Evolutionary conservation across 2,888 invertebrate genomes (phyloP).

Genomic region (Clepsis dumicolana): DNA sequence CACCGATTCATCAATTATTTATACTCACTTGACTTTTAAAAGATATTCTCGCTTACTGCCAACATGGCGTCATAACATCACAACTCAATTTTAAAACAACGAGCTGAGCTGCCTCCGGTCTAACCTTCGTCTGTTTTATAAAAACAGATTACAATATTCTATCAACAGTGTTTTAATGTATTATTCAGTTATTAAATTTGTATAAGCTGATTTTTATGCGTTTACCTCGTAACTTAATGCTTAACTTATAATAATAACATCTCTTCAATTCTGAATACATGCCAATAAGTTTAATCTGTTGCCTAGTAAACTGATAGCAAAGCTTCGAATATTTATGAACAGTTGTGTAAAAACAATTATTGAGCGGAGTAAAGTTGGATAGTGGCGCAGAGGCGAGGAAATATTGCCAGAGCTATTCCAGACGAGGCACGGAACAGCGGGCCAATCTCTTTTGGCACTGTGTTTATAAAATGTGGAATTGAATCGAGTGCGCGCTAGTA

Average conservation of each 20-base stretch:
- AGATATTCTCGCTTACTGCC: conserved; percentile 52
- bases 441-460: conserved; percentile 72
- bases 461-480: conserved; percentile 82
- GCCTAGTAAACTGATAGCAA: not conserved
- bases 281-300: not conserved
- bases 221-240: conserved; percentile 1
- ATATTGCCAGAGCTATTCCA: conserved; percentile 43
- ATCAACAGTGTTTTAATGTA: conserved; percentile 11
- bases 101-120: conserved; percentile 43
- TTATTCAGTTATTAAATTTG: conserved; percentile 21
- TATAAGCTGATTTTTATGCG: conserved; percentile 9
- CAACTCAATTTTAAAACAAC: conserved; percentile 59
- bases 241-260: not conserved
- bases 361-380: conserved; percentile 42
- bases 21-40: conserved; percentile 68
- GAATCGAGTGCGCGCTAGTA: conserved; percentile 80
- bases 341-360: conserved; percentile 49
- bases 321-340: conserved; percentile 17
- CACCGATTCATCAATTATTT: conserved; percentile 72
- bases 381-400: conserved; percentile 40
- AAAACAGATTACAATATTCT: conserved; percentile 24
- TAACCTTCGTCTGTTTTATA: conserved; percentile 48
- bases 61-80: conserved; percentile 54
- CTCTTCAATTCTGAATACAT: not conserved
- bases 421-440: conserved; percentile 57